Evolutionary conservation across 30 jellyfish, hydroid and myxozoan genomes (phyloP).

Genomic region (Clytia hemisphaerica): DNA sequence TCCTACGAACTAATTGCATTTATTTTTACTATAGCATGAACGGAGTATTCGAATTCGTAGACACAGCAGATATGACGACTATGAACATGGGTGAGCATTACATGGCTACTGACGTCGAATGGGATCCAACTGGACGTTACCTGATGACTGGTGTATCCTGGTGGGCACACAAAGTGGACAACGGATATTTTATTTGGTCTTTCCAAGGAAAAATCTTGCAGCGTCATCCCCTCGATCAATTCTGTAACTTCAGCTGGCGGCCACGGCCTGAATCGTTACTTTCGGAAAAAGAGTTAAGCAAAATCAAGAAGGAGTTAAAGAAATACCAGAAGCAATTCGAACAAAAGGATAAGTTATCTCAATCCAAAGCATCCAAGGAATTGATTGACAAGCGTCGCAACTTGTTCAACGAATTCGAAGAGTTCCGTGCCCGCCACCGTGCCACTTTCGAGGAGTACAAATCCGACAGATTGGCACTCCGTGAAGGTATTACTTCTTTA

Average conservation of each 20-base stretch:
- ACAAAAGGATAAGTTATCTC: conserved; percentile 86
- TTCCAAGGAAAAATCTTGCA: conserved; percentile 89
- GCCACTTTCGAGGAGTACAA: conserved; percentile 43
- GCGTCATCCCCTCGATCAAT: conserved; percentile 71
- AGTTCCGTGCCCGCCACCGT: conserved; percentile 42
- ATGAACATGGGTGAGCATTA: conserved; percentile 86
- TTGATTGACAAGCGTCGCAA: conserved; percentile 67
- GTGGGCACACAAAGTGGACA: conserved; percentile 99
- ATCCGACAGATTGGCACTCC: conserved; percentile 43
- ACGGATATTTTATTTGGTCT: conserved; percentile 87
- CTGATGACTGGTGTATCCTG: conserved; percentile 90
- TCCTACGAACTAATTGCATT: too few species aligned
- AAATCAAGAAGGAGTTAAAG: conserved; percentile 75
- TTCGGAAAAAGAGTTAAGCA: conserved; percentile 51
- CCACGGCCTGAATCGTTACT: conserved; percentile 89
- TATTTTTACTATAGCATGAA: conserved; percentile 45
- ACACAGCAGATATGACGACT: conserved; percentile 82
- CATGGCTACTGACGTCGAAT: conserved; percentile 96
- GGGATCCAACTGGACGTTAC: conserved; percentile 99
- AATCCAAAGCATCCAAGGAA: conserved; percentile 94
- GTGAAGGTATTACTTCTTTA: too few species aligned
- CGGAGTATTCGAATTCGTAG: conserved; percentile 87
- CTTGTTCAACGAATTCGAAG: conserved; percentile 51
- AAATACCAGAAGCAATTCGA: conserved; percentile 91
- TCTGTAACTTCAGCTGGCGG: conserved; percentile 92